Conservation (phyloP, 2,888 invertebrate genomes). For the Patella pellucida region DNA sequence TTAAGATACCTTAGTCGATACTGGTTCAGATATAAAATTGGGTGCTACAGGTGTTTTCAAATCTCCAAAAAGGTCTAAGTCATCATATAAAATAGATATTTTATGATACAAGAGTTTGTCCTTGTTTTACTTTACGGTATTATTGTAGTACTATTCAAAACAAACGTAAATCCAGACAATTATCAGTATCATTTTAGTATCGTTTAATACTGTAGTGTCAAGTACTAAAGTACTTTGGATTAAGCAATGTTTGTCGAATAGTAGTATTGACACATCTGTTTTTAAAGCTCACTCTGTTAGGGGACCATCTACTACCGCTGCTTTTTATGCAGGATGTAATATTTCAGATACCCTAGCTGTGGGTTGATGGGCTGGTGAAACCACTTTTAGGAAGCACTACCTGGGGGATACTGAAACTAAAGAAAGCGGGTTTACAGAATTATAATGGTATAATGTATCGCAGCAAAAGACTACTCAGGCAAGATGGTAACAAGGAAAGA, state of each 20-base stretch:
- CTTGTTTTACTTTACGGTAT: conserved; percentile 13
- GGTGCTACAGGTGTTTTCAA: conserved; percentile 32
- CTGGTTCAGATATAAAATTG: conserved; percentile 23
- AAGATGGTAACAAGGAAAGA: too few relatives aligned
- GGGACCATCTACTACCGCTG: neutral
- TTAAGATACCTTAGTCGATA: conserved; percentile 26
- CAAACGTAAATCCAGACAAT: too few relatives aligned
- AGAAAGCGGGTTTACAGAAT: too few relatives aligned
- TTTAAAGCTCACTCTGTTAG: conserved; percentile 29
- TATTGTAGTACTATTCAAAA: too few relatives aligned
- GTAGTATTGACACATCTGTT: too few relatives aligned
- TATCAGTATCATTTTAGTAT: too few relatives aligned
- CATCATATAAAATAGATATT: conserved; percentile 6
- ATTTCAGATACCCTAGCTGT: conserved; percentile 11
- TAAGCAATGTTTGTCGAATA: too few relatives aligned
- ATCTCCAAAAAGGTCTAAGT: conserved; percentile 21
- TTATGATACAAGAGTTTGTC: conserved; percentile 23
- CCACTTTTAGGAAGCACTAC: conserved; percentile 17
- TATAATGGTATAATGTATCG: too few relatives aligned
- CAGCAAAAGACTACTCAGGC: too few relatives aligned
- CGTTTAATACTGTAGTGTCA: too few relatives aligned
- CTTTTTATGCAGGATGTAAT: neutral
- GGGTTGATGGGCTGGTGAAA: conserved; percentile 20
- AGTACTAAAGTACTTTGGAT: too few relatives aligned
- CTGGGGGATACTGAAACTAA: neutral